Conservation (phyloP, 2,888 invertebrate species). For the Cryptus viduatorius region DNA sequence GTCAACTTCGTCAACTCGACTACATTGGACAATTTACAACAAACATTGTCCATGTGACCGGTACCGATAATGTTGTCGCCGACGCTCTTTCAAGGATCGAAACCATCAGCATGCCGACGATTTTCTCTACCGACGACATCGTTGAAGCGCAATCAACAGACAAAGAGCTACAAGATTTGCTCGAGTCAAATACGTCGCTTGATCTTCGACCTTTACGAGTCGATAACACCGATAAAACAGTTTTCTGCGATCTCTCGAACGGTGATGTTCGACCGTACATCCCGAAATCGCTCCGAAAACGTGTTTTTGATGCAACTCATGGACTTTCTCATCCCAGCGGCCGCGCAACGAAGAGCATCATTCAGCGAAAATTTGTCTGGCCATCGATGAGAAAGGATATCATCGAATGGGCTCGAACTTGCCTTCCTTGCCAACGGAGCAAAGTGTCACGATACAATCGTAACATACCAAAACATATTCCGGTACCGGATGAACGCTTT, state of each 20-base stretch:
- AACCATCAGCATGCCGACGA: background rate
- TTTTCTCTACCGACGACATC: background rate
- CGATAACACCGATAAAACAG: background rate
- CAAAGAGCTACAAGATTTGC: too few species aligned
- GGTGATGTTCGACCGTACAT: slow-evolving; percentile 66
- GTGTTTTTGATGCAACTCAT: slow-evolving; percentile 63
- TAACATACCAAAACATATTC: slow-evolving; percentile 68
- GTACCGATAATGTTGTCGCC: background rate
- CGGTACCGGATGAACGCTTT: slow-evolving; percentile 68
- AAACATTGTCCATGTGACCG: background rate
- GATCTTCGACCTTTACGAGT: background rate
- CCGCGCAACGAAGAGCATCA: slow-evolving; percentile 62
- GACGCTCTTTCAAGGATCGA: background rate
- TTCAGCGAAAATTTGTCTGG: slow-evolving; percentile 73
- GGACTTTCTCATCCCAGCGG: slow-evolving; percentile 68
- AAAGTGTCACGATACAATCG: slow-evolving; percentile 75
- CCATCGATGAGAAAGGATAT: slow-evolving; percentile 73
- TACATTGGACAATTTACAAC: background rate
- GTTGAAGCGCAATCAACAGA: too few species aligned
- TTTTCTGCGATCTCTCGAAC: slow-evolving; percentile 60
- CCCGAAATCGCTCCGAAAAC: slow-evolving; percentile 61
- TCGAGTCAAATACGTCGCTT: background rate
- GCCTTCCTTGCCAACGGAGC: slow-evolving; percentile 74
- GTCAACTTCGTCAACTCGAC: background rate
- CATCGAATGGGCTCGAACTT: slow-evolving; percentile 72